Evolutionary conservation across 2,888 invertebrate species (phyloP), one percentile per base, ranked within the genome.

Genomic region (Hoplodrina blanda): DNA sequence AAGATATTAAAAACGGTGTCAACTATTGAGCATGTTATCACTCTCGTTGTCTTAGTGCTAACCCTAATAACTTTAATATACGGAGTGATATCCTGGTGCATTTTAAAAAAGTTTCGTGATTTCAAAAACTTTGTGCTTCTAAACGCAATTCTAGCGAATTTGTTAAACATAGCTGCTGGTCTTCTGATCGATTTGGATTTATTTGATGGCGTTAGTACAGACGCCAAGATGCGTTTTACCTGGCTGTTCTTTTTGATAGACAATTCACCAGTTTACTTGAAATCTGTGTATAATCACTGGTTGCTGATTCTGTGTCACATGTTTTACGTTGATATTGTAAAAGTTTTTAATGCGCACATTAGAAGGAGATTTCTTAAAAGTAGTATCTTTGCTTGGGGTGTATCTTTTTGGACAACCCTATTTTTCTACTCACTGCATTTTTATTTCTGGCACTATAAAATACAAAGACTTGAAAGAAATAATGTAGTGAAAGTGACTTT

Each of bases 91-190:
- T 56, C 69, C 17, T 69, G 69, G 69, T 44, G 1, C 19, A 1
- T 56, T 2, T n/a, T 56, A 0, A 7, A 13, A 0, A 55, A 68
- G 13, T 69, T 69, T 50, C 44, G 46, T 2, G 67, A 55, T 19
- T 55, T 55, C 10, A 67, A 55, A 17, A 68, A 68, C 15, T 49
- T 55, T 13, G 37, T 55, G 17, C 15, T 68, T 6, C 17, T 66
- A 4, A 68, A 55, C 19, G 55, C 55, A 17, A 54, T 67, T 33
- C 55, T 68, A 17, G 13, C 49, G 4, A 20, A 37, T 1, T 15
- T 52, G 2, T 3, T 66, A 3, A 41, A 11, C 41, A 41, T 41
- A 41, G 41, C 3, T 41, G 41, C 11, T 1, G 11, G 3, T 7
- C 1, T 41, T 41, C 41, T 41, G 41, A 41, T 41, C 13, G 13